These are phyloP conservation scores for Amphiprion ocellaris DNA, from an alignment of 2,113 vertebrate genomes.

Conservation along the genomic window DNA sequence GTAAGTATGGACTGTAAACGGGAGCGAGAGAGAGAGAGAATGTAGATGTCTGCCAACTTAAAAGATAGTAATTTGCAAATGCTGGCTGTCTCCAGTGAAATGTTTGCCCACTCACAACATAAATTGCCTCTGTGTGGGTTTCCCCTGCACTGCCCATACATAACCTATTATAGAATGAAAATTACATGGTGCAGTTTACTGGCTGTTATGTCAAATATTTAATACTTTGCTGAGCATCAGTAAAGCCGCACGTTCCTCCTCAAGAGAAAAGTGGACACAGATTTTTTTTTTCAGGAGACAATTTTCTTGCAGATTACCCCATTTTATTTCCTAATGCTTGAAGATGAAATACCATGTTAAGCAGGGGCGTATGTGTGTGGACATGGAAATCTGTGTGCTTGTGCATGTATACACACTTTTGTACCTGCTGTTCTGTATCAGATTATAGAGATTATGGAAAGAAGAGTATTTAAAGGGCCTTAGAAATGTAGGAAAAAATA, in stretches of 20 bases:
- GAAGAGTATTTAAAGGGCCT: not conserved
- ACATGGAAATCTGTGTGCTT: not conserved
- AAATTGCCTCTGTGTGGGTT: slow-evolving; percentile 68
- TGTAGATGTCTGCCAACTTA: slow-evolving; percentile 64
- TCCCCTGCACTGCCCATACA: slow-evolving; percentile 57
- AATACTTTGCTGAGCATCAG: slow-evolving; percentile 27
- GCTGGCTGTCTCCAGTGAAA: slow-evolving; percentile 68
- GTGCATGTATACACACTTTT: not conserved
- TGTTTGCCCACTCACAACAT: slow-evolving; percentile 73
- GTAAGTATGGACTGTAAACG: slow-evolving; percentile 57
- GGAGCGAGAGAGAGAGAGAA: slow-evolving; percentile 3
- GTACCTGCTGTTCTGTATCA: not conserved
- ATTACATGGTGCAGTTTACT: slow-evolving; percentile 35
- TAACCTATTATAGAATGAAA: slow-evolving; percentile 54
- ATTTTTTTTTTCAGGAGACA: not conserved
- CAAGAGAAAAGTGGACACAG: not conserved
- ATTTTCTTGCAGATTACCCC: slow-evolving; percentile 9
- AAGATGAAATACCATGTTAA: not conserved
- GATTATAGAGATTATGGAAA: not conserved
- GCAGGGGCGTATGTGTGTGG: slow-evolving; percentile 1
- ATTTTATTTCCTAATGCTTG: not conserved
- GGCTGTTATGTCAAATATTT: slow-evolving; percentile 34
- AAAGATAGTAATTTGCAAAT: slow-evolving; percentile 71
- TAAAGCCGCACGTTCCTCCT: slow-evolving; percentile 6
- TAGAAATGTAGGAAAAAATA: no score